These are phyloP conservation scores for Drosophila arizonae DNA, from an alignment of 1,140 invertebrate genomes.

Conservation along the genomic window DNA sequence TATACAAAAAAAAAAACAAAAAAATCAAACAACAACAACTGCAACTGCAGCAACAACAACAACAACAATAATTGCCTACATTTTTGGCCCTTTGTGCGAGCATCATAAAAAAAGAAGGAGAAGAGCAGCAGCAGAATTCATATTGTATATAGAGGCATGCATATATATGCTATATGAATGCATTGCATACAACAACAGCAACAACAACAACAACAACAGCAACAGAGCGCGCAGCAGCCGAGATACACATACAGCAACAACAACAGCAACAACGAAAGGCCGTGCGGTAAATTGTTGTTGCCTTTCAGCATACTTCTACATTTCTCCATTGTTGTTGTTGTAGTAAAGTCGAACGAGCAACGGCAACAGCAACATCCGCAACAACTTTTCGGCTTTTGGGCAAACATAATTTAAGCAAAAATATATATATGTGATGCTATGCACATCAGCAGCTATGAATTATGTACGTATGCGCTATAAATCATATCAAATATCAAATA, in stretches of 20 bases:
- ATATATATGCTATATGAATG: slow-evolving; percentile 48
- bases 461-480: slow-evolving; percentile 75
- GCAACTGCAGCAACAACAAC: slow-evolving; percentile 54
- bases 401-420: slow-evolving; percentile 77
- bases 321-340: slow-evolving; percentile 21
- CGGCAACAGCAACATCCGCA: slow-evolving; percentile 40
- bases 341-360: slow-evolving; percentile 25
- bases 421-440: slow-evolving; percentile 78
- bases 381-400: slow-evolving; percentile 72
- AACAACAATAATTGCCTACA: slow-evolving; percentile 67
- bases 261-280: slow-evolving; percentile 34
- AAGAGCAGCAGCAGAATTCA: slow-evolving; percentile 13
- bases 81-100: slow-evolving; percentile 70
- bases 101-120: slow-evolving; percentile 48
- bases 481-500: not conserved
- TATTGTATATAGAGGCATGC: slow-evolving; percentile 6
- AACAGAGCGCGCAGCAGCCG: slow-evolving; percentile 36
- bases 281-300: slow-evolving; percentile 33
- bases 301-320: not conserved
- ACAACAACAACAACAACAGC: slow-evolving; percentile 25
- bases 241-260: slow-evolving; percentile 43
- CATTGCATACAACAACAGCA: slow-evolving; percentile 39
- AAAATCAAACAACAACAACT: slow-evolving; percentile 38
- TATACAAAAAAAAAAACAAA: slow-evolving; percentile 48
- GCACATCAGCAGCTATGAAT: slow-evolving; percentile 82